Evolutionary conservation across 2,113 vertebrate genomes (phyloP), one percentile per base, ranked within the genome.

Genomic region (Centropristis striata): DNA sequence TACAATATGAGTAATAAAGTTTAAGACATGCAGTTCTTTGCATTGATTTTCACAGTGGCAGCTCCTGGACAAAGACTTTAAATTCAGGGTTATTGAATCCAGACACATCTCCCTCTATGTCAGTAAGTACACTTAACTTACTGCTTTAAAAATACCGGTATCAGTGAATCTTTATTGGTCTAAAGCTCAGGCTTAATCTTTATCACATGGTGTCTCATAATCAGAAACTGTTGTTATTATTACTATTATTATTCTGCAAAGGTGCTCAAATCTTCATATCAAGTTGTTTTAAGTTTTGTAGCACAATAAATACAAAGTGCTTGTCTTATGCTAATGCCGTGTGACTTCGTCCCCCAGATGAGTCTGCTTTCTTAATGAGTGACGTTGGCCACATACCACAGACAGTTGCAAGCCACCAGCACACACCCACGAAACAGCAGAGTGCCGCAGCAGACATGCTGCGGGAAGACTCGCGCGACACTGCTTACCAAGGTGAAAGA

Each of bases 351-450:
- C 46, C 86, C 75, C 44, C 86, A 99, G 98, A 97, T 2, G 98
- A 99, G 91, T 95, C 95, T 0, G 74, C 91, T 2, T 55, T 97
- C 25, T 91, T 92, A 75, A 94, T 97, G 93, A 92, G 94, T 47
- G 96, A 97, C 21, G 93, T 98, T 5, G 90, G 77, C 50, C 97
- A 98, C 86, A 96, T 98, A 91, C 98, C 98, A 0, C 96, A 95
- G 93, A 97, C 97, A 0, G 47, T 71, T 60, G 97, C 97, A 60
- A 98, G 96, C 73, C 92, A 93, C 28, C 0, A 1, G 2, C 81
- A 59, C 46, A 57, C 0, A 13, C 46, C 81, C 3, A 54, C 68
- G 0, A 66, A 81, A 6, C 37, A 57, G 0, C 2, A 44, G 4
- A 32, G 10, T 6, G 23, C 81, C 8, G 18, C 84, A 61, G 95